Base-by-base conservation (phyloP, 2,797 vertebrate species). In the Dermochelys coriacea region DNA sequence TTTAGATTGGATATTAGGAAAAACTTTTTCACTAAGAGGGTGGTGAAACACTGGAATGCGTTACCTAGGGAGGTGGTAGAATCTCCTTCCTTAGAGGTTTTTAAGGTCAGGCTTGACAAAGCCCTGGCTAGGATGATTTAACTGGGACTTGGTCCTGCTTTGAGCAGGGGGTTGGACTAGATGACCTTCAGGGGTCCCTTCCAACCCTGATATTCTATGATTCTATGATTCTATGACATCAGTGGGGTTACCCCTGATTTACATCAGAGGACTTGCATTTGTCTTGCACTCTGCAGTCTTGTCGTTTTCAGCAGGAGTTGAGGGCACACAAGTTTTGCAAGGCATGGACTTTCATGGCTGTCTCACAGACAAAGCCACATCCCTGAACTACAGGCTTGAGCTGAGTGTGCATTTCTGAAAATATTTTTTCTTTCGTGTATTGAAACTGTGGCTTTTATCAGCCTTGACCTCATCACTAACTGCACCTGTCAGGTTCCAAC, bases 401-500 rank as follows among this genome's bases (percentile, higher is more conserved):
- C 49, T 7, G 77, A 61, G 52, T 75, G 49, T 41, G 75, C 45
- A 78, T n/a, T 52, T 59, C 47, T 86, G 84, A 50, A 74, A 71
- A 86, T 57, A 86, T 80, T 82, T 93, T 50, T 50, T 90, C 52
- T 12, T 50, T 79, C 52, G 79, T 3, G 0, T n/a, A 50, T 47
- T 41, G 89, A 92, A 93, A 90, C 82, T 12, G 50, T 82, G 93
- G 87, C n/a, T 96, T 92, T 94, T 91, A 50, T 96, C 94, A 47
- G 15, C 86, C 92, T 41, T 47, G 93, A 74, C n/a, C 96, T 89
- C 89, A 81, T 91, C 82, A 55, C 74, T 95, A 87, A 11, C 94
- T 94, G 96, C 97, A 97, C 97, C 97, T 97, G 97, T 74, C 91
- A 82, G 89, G 92, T 10, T 95, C 89, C 97, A 93, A 96, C 79